phyloP scores from a whole-genome alignment of 1,140 invertebrate species.

The Aporrectodea caliginosa region DNA sequence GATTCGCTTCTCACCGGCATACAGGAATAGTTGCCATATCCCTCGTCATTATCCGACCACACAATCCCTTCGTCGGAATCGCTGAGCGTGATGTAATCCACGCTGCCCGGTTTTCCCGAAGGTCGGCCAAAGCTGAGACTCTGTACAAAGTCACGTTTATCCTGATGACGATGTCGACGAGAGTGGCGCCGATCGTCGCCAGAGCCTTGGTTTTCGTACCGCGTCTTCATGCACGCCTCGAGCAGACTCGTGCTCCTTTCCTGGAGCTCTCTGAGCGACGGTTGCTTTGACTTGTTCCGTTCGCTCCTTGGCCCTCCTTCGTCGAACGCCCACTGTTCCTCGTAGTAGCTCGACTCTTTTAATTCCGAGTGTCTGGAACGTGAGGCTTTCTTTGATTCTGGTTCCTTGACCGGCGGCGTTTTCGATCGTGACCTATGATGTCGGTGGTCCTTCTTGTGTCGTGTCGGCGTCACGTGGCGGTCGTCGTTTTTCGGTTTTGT shows the following conservation, averaged over 20 bases:
- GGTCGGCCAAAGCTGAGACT: neutral
- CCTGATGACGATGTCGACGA: neutral
- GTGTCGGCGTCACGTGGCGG: neutral
- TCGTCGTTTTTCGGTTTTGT: neutral
- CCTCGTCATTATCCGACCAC: neutral
- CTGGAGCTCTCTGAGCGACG: neutral
- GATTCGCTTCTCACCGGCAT: neutral
- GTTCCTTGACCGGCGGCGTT: neutral
- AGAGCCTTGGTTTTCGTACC: neutral
- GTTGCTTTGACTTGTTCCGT: neutral
- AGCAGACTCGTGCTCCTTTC: neutral
- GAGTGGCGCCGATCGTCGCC: neutral
- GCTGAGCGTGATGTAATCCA: neutral
- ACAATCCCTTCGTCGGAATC: neutral
- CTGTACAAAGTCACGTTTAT: neutral
- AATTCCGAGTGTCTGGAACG: neutral
- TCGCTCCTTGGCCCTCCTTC: neutral
- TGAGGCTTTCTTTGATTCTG: neutral
- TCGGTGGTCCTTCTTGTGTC: neutral
- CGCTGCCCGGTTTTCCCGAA: neutral
- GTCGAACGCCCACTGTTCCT: neutral
- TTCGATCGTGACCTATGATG: neutral
- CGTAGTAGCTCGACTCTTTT: neutral
- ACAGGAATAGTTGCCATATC: neutral
- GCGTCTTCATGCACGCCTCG: neutral